phyloP scores from a whole-genome alignment of 2,797 vertebrate genomes.

The Sandelia bainsii region DNA sequence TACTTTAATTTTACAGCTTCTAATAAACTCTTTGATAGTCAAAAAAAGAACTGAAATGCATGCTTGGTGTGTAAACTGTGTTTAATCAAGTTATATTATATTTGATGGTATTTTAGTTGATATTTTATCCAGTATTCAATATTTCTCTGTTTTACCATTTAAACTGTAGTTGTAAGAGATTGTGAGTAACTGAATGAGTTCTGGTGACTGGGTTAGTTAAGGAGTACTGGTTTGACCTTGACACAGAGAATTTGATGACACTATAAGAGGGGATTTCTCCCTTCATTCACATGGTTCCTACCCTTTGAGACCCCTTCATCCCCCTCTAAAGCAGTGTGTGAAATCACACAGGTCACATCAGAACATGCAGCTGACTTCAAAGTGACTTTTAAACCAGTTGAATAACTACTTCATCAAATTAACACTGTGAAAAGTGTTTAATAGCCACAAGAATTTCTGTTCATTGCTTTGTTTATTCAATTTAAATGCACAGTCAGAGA shows the following conservation, averaged over 20 bases:
- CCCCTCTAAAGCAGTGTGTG: slow-evolving; percentile 32
- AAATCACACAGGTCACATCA: slow-evolving; percentile 59
- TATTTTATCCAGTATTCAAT: background rate
- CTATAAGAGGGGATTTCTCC: slow-evolving; percentile 40
- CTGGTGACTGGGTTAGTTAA: background rate
- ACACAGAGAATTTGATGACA: slow-evolving; percentile 25
- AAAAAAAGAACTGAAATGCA: background rate
- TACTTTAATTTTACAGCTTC: background rate
- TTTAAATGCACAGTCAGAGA: background rate
- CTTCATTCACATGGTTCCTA: slow-evolving; percentile 45
- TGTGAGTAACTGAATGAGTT: background rate
- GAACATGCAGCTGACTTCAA: slow-evolving; percentile 43
- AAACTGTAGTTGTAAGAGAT: background rate
- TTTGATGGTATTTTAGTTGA: background rate
- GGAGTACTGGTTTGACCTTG: slow-evolving; percentile 13
- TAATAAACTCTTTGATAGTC: background rate
- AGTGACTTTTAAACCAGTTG: slow-evolving; percentile 28
- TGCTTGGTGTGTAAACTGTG: background rate
- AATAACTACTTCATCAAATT: slow-evolving; percentile 19
- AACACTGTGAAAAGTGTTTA: slow-evolving; percentile 1
- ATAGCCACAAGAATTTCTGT: background rate
- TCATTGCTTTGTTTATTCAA: slow-evolving; percentile 10
- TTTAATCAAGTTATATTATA: background rate
- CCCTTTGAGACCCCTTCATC: slow-evolving; percentile 48
- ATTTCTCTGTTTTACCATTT: background rate